Percentiles rank a stretch among this genome's conserved stretches.
Conservation (phyloP, 2,888 invertebrate genomes). For the Marronus borbonicus region DNA sequence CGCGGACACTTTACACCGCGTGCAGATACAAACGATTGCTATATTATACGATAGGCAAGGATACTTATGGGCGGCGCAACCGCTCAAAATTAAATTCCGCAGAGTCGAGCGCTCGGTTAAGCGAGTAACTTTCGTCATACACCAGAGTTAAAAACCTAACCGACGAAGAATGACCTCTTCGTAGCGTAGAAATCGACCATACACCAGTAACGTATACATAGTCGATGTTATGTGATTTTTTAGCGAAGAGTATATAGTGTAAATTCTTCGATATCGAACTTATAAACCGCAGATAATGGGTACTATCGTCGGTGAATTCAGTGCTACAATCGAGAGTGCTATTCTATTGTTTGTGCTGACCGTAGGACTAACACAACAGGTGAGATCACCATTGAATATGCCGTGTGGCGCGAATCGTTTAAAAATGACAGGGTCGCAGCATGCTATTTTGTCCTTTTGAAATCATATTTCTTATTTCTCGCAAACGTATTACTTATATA, state of each 20-base stretch:
- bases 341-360: constrained; percentile 43
- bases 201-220: background rate
- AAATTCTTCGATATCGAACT: constrained; percentile 36
- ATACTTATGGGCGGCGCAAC: background rate
- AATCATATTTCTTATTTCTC: background rate
- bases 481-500: background rate
- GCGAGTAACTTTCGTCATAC: constrained; percentile 51
- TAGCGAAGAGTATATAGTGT: constrained; percentile 1
- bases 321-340: constrained; percentile 41
- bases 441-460: background rate
- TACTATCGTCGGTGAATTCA: constrained; percentile 22
- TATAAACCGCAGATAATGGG: constrained; percentile 37
- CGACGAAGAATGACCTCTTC: constrained; percentile 46
- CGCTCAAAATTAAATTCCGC: constrained; percentile 51
- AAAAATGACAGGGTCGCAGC: constrained; percentile 19
- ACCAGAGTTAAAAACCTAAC: constrained; percentile 42
- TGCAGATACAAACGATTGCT: background rate
- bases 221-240: constrained; percentile 39
- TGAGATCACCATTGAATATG: constrained; percentile 46
- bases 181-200: constrained; percentile 23
- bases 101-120: constrained; percentile 52
- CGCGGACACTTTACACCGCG: background rate
- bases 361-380: constrained; percentile 47
- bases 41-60: constrained; percentile 9
- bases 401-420: constrained; percentile 24